Base-by-base conservation (phyloP, 2,113 vertebrate species). In the Pogona vitticeps region DNA sequence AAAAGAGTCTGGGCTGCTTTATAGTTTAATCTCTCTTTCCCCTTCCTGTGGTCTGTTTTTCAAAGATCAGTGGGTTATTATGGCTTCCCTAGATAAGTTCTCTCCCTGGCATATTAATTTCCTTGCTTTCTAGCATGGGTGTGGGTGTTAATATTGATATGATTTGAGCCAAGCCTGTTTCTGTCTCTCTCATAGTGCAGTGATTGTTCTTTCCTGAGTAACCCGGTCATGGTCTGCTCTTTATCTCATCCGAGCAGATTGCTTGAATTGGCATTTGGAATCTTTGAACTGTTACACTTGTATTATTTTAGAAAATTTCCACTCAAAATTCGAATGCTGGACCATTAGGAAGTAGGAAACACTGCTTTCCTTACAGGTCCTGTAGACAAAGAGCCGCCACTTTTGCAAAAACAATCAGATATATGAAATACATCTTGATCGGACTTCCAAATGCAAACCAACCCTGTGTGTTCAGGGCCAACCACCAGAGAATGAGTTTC, bases 11-110 rank as follows among this genome's bases (percentile, higher is more conserved):
- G 59, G 77, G 3, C 1, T 20, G 20, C 36, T 65, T 75, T 56
- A 40, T 36, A 9, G 38, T 59, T 73, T 68, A 76, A 63, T 75
- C 58, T 80, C 58, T 84, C 75, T 42, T 56, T 59, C 36, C 28
- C 33, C 20, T 33, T 40, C 18, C 46, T 28, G 3, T 36, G 40
- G 26, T 40, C 73, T 40, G 42, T 6, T 75, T 58, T 38, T 28
- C 42, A 80, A 67, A 80, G 70, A 75, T 85, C 77, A 67, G n/a
- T 68, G 58, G 79, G 71, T 75, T 67, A 65, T 82, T 85, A 75
- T 73, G 71, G 71, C 28, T 68, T 70, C 26, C 36, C 61, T 46
- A 81, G 87, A 80, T 88, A 85, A 85, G 83, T 71, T 28, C 70
- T 56, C n/a, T 84, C 33, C 58, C 1, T 56, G 28, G 38, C 21